phyloP scores from a whole-genome alignment of 2,113 vertebrate genomes.

The Girardinichthys multiradiatus region DNA sequence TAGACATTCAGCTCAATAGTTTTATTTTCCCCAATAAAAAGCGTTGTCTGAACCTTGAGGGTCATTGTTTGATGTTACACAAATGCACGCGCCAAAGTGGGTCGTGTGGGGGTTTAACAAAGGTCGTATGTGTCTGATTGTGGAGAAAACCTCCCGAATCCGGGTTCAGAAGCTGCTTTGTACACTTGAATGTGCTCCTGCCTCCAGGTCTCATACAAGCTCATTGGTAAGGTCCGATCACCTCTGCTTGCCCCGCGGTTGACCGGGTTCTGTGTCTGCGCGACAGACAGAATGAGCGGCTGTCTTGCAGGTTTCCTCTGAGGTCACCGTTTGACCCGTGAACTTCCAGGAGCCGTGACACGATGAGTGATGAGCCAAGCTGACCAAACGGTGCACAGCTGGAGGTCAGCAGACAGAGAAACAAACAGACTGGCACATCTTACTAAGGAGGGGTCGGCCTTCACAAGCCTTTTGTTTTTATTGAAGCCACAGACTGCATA shows the following conservation, averaged over 20 bases:
- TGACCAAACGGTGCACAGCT: constrained; percentile 7
- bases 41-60: not conserved
- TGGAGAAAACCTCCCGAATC: too few relatives aligned
- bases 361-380: constrained; percentile 53
- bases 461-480: not conserved
- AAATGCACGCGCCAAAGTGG: too few relatives aligned
- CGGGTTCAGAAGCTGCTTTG: too few relatives aligned
- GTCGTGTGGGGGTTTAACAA: too few relatives aligned
- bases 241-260: constrained; percentile 35
- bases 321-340: constrained; percentile 62
- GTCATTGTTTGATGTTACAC: not conserved
- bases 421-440: constrained; percentile 18
- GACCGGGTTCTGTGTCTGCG: constrained; percentile 7
- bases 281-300: constrained; percentile 11
- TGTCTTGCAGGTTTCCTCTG: constrained; percentile 61
- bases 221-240: constrained; percentile 44
- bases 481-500: not conserved
- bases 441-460: not conserved
- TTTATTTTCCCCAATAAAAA: not conserved
- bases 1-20: constrained; percentile 1
- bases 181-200: constrained; percentile 3
- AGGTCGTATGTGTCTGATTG: too few relatives aligned
- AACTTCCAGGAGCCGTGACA: constrained; percentile 57
- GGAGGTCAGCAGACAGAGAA: constrained; percentile 55
- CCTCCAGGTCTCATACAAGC: constrained; percentile 33